Conservation (phyloP, 2,888 invertebrate genomes). For the Pyrgus malvae region DNA sequence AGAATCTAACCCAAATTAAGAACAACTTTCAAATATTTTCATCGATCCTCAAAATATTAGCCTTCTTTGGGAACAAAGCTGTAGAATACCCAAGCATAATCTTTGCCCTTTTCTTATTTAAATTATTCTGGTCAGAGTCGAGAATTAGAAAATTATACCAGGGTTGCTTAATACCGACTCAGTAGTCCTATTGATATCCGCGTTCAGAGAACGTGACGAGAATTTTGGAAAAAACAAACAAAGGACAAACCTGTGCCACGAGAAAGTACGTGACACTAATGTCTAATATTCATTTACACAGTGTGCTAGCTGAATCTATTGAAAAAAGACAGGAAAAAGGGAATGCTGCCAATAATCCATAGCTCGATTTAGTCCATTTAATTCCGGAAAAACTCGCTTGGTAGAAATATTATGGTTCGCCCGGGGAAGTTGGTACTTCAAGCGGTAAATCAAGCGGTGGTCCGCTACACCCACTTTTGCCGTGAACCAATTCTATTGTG, state of each 20-base stretch:
- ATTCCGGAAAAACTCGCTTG: conserved; percentile 3
- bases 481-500: no score
- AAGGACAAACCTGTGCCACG: conserved; percentile 50
- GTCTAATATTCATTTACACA: conserved; percentile 22
- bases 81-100: neutral
- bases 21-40: no score
- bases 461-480: no score
- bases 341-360: conserved; percentile 5
- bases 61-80: no score
- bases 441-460: no score
- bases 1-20: no score
- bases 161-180: conserved; percentile 45
- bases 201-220: conserved; percentile 52
- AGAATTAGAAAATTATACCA: conserved; percentile 44
- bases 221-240: conserved; percentile 46
- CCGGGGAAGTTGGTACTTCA: no score
- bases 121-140: conserved; percentile 19
- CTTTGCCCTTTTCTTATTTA: conserved; percentile 12
- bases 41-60: no score
- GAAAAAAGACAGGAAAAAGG: conserved; percentile 10
- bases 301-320: conserved; percentile 12
- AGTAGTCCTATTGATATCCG: conserved; percentile 54
- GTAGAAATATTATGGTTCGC: no score
- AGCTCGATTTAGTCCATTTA: conserved; percentile 7
- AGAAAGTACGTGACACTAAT: conserved; percentile 52